These are phyloP conservation scores for Ashinkailepas kermadecensis DNA, from an alignment of 2,888 invertebrate species.

Conservation along the genomic window DNA sequence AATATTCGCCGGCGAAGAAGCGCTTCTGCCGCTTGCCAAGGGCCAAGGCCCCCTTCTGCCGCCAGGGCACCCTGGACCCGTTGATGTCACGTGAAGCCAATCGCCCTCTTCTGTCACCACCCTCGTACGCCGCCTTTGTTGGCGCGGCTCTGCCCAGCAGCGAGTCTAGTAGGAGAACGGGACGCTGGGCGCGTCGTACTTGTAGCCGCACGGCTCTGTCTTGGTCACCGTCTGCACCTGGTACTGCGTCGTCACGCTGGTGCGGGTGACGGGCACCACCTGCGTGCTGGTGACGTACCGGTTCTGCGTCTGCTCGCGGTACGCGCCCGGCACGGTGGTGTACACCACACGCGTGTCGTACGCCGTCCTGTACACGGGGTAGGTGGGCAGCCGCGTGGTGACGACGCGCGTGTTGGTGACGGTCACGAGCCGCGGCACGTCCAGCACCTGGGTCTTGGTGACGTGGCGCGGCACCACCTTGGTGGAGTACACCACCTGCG, in stretches of 20 bases:
- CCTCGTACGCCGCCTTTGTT: no score
- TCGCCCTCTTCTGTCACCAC: no score
- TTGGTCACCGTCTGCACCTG: not conserved
- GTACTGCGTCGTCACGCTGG: not conserved
- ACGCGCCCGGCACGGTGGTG: not conserved
- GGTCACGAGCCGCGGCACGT: not conserved
- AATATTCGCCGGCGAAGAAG: no score
- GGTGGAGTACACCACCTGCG: not conserved
- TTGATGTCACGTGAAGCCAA: no score
- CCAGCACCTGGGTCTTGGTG: not conserved
- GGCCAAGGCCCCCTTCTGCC: no score
- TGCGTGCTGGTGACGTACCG: not conserved
- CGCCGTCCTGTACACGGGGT: not conserved
- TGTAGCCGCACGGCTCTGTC: slow-evolving; percentile 2
- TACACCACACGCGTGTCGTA: not conserved
- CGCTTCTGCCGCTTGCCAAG: no score
- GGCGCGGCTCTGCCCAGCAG: no score
- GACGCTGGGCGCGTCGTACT: not conserved
- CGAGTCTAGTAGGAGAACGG: not conserved
- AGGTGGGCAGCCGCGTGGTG: not conserved
- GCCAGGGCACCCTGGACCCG: no score
- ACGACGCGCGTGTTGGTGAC: not conserved
- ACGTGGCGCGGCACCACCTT: not conserved
- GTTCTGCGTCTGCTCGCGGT: not conserved
- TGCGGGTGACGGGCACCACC: not conserved